phyloP scores from a whole-genome alignment of 2,113 vertebrate genomes.

The Microcebus ravelobensis region DNA sequence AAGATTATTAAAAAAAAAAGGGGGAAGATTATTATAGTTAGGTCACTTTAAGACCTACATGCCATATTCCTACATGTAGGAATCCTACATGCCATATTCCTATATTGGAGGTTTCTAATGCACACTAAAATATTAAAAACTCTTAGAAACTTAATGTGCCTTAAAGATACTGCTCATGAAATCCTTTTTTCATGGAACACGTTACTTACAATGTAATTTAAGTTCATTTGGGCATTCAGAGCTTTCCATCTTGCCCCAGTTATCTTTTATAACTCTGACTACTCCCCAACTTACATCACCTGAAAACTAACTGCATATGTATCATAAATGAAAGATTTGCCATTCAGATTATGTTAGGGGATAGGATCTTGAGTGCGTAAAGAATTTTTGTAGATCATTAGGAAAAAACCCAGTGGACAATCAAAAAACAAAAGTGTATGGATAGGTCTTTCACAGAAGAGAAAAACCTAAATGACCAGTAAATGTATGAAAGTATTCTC shows the following conservation, averaged over 20 bases:
- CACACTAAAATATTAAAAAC: background rate
- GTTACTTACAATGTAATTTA: background rate
- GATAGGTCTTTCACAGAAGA: background rate
- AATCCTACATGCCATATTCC: background rate
- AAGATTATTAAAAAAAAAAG: background rate
- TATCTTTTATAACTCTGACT: background rate
- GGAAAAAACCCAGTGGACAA: background rate
- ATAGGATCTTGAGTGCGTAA: background rate
- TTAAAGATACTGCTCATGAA: background rate
- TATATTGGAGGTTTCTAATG: background rate
- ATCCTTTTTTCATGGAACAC: background rate
- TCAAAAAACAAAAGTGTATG: background rate
- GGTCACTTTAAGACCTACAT: background rate
- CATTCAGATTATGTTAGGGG: background rate
- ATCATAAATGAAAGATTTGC: slow-evolving; percentile 14
- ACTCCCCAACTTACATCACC: background rate
- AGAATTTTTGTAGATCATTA: background rate
- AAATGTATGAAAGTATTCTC: background rate
- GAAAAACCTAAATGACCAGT: slow-evolving; percentile 8
- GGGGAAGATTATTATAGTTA: background rate
- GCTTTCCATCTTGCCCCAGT: background rate
- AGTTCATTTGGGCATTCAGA: background rate
- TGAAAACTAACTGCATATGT: background rate
- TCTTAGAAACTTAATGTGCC: background rate
- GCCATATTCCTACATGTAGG: background rate